phyloP scores from a whole-genome alignment of 2,113 vertebrate species.

The Vulpes vulpes region DNA sequence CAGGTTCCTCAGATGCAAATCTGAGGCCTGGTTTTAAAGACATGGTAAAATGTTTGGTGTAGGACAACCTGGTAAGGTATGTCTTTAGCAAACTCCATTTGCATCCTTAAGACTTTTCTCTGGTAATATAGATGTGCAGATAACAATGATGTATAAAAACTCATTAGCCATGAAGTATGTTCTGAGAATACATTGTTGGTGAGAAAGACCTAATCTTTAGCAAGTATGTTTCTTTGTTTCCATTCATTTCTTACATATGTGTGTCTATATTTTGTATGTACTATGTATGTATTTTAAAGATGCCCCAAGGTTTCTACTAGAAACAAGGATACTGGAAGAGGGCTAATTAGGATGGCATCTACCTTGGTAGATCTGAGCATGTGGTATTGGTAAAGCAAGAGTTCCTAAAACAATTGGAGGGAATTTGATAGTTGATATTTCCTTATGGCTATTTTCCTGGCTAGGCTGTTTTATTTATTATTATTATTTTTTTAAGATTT shows the following conservation, averaged over 20 bases:
- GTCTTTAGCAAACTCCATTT: neutral
- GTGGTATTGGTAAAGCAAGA: neutral
- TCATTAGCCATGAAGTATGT: slow-evolving; percentile 38
- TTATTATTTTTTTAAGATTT: no score
- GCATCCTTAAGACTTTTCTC: neutral
- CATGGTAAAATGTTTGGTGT: neutral
- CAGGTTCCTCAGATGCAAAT: neutral
- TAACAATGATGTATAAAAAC: slow-evolving; percentile 56
- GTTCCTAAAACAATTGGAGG: neutral
- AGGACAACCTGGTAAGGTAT: neutral
- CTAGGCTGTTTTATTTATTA: neutral
- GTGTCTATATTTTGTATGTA: neutral
- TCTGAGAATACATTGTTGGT: slow-evolving; percentile 49
- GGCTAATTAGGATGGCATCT: neutral
- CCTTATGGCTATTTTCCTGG: neutral
- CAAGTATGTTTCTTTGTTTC: neutral
- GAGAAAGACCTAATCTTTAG: slow-evolving; percentile 30
- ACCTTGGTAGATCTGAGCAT: neutral
- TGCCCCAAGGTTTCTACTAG: neutral
- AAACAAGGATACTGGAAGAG: neutral
- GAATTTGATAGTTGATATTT: neutral
- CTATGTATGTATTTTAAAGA: neutral
- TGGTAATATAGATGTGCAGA: slow-evolving; percentile 25
- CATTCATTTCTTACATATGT: neutral
- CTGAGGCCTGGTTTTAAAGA: neutral